A percentile compares a stretch with the other conserved stretches of the same genome.
Evolutionary conservation across 2,888 invertebrate genomes (phyloP).

Genomic region (Saturnia pavonia): DNA sequence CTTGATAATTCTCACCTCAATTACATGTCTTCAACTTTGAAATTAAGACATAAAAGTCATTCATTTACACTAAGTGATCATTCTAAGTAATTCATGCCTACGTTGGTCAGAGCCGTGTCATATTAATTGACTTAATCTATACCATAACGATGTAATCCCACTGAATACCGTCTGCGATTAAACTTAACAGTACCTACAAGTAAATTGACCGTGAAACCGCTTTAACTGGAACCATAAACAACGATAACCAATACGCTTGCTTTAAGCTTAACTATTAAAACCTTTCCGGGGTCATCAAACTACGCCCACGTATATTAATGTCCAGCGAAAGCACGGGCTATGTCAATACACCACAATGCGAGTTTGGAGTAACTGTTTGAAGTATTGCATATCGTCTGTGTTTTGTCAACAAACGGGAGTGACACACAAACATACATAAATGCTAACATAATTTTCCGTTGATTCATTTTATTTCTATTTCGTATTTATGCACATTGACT

Average conservation of each 20-base stretch:
- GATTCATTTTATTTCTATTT: neutral
- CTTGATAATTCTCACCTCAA: constrained; percentile 42
- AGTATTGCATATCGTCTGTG: neutral
- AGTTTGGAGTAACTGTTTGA: constrained; percentile 18
- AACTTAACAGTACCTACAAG: constrained; percentile 22
- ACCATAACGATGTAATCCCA: constrained; percentile 4
- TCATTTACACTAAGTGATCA: neutral
- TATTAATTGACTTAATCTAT: constrained; percentile 11
- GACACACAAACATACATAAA: neutral
- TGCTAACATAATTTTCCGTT: neutral
- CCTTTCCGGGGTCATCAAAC: constrained; percentile 63
- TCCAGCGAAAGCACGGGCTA: constrained; percentile 41
- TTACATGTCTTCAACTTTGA: constrained; percentile 19
- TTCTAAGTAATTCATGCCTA: constrained; percentile 1
- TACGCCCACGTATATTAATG: constrained; percentile 60
- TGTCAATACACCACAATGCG: constrained; percentile 49
- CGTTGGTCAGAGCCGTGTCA: constrained; percentile 1
- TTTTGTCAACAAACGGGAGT: constrained; percentile 6
- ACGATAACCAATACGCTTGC: constrained; percentile 35
- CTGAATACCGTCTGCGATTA: constrained; percentile 10
- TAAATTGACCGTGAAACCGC: constrained; percentile 46
- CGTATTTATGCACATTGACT: too few relatives aligned
- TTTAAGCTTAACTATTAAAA: constrained; percentile 42
- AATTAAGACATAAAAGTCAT: constrained; percentile 3
- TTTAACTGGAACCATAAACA: constrained; percentile 36